Percentiles rank a stretch among this genome's conserved stretches.
Evolutionary conservation across 2,888 invertebrate genomes (phyloP).

Genomic region (Mylabris sibirica): DNA sequence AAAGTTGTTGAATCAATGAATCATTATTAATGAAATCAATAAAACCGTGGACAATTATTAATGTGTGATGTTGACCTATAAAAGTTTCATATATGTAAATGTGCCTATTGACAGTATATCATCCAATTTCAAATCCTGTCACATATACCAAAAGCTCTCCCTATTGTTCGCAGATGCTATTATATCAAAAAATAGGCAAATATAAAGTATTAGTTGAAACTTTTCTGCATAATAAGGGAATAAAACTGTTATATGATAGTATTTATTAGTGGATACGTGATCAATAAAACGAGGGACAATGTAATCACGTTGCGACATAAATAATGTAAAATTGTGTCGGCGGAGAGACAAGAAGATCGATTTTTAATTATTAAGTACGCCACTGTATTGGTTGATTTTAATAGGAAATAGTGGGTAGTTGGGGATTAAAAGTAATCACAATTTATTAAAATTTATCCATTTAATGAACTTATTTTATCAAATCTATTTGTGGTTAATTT

Average conservation of each 20-base stretch:
- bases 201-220: not conserved
- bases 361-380: conserved; percentile 12
- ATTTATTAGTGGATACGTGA: not conserved
- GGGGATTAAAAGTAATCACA: not conserved
- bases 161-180: no score
- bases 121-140: not conserved
- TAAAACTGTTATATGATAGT: not conserved
- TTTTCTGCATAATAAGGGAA: not conserved
- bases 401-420: not conserved
- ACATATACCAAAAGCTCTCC: no score
- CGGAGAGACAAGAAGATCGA: not conserved
- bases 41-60: not conserved
- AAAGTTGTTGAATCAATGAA: not conserved
- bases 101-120: not conserved
- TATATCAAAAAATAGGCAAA: not conserved
- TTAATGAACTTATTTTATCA: not conserved
- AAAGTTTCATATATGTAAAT: not conserved
- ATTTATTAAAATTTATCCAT: not conserved
- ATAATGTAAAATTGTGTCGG: conserved; percentile 10
- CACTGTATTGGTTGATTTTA: not conserved
- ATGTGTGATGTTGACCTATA: not conserved
- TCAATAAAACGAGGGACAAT: not conserved
- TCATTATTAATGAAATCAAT: not conserved
- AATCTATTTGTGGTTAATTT: not conserved
- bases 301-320: not conserved